Percentiles rank a stretch among this genome's conserved stretches.
Conservation (phyloP, 1,140 invertebrate species). For the Neodiprion pinetum region DNA sequence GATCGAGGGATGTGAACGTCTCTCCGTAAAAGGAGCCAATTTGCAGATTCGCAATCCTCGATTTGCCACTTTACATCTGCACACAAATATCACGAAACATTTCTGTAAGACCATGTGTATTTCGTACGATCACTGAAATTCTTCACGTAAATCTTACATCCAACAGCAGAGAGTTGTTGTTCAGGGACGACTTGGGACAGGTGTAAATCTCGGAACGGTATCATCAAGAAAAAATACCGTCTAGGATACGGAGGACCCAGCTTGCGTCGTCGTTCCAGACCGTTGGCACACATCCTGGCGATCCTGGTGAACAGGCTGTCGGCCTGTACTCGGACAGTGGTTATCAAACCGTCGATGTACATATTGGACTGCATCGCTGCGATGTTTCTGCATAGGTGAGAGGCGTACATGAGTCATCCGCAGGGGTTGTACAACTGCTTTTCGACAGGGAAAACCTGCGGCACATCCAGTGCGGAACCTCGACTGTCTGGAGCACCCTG, state of each 20-base stretch:
- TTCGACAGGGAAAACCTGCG: constrained; percentile 31
- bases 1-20: no score
- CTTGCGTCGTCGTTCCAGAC: constrained; percentile 39
- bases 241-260: constrained; percentile 28
- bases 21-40: no score
- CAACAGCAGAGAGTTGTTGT: constrained; percentile 40
- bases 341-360: constrained; percentile 42
- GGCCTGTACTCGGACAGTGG: constrained; percentile 40
- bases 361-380: constrained; percentile 39
- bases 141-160: constrained; percentile 8
- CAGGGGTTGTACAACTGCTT: neutral
- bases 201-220: constrained; percentile 31
- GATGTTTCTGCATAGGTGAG: constrained; percentile 38
- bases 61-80: no score
- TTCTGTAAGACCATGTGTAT: no score
- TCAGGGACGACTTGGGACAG: constrained; percentile 34
- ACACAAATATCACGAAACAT: no score
- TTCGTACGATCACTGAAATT: neutral
- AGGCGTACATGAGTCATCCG: neutral
- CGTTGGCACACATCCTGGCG: constrained; percentile 43
- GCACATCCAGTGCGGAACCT: constrained; percentile 38
- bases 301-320: constrained; percentile 41
- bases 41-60: no score
- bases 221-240: constrained; percentile 43
- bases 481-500: constrained; percentile 38